phyloP scores from a whole-genome alignment of 2,888 invertebrate species.

The Aspidapion aeneum region DNA sequence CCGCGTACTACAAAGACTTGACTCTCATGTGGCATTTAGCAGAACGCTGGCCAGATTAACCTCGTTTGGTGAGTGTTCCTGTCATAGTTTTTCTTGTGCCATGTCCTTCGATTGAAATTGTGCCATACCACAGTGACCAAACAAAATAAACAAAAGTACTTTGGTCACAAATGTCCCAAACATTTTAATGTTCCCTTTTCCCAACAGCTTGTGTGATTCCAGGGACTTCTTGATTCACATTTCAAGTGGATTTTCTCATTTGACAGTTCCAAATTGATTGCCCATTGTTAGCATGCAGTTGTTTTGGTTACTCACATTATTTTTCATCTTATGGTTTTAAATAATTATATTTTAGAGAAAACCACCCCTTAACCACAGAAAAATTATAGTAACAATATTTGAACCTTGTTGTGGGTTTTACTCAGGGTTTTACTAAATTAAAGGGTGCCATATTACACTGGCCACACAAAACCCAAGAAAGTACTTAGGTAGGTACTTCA shows the following conservation, averaged over 20 bases:
- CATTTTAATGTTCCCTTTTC: not conserved
- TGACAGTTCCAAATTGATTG: not conserved
- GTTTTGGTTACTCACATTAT: not conserved
- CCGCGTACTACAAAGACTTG: constrained; percentile 12
- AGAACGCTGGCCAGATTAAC: constrained; percentile 36
- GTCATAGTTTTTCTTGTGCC: constrained; percentile 36
- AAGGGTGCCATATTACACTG: too few species aligned
- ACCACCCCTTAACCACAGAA: too few species aligned
- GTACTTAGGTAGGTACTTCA: too few species aligned
- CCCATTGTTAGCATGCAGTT: not conserved
- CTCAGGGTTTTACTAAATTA: too few species aligned
- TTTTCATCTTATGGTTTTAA: too few species aligned
- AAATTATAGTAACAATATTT: too few species aligned
- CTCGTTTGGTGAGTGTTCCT: constrained; percentile 40
- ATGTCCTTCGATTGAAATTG: constrained; percentile 37
- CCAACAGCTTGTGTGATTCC: not conserved
- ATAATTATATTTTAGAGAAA: too few species aligned
- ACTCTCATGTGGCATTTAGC: constrained; percentile 26
- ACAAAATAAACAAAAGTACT: too few species aligned
- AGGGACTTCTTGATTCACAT: too few species aligned
- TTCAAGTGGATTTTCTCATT: not conserved
- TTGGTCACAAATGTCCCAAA: not conserved
- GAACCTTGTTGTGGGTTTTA: too few species aligned
- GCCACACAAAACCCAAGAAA: too few species aligned
- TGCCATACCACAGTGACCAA: not conserved